These are phyloP conservation scores for Salvelinus alpinus DNA, from an alignment of 2,113 vertebrate genomes.

Conservation along the genomic window DNA sequence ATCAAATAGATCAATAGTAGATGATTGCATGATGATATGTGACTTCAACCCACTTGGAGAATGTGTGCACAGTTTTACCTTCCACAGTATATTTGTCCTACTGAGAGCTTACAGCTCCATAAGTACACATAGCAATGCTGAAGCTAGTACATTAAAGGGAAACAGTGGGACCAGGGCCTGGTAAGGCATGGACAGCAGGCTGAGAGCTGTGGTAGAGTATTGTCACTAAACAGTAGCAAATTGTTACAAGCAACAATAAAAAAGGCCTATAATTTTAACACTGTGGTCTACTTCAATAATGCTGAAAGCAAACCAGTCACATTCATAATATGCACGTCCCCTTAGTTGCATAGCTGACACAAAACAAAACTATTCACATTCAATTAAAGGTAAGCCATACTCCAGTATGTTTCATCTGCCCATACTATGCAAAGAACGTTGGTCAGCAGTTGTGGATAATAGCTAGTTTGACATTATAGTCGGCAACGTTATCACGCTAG, in stretches of 20 bases:
- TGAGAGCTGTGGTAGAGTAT: constrained; percentile 1
- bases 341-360: constrained; percentile 72
- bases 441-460: constrained; percentile 2
- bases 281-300: no score
- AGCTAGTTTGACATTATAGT: no score
- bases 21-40: constrained; percentile 25
- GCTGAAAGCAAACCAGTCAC: constrained; percentile 3
- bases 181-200: no score
- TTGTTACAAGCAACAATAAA: constrained; percentile 41
- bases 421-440: not conserved
- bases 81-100: constrained; percentile 10
- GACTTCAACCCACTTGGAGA: constrained; percentile 20
- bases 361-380: constrained; percentile 24
- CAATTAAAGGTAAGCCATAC: constrained; percentile 27
- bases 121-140: constrained; percentile 27
- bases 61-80: not conserved
- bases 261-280: constrained; percentile 37
- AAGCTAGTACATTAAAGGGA: constrained; percentile 15
- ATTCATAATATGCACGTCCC: constrained; percentile 35
- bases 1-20: constrained; percentile 14
- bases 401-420: constrained; percentile 16
- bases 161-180: constrained; percentile 16
- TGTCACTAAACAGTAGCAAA: constrained; percentile 50
- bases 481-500: no score
- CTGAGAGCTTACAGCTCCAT: constrained; percentile 18